These are phyloP conservation scores for Rana temporaria DNA, from an alignment of 2,113 vertebrate species.

Conservation along the genomic window DNA sequence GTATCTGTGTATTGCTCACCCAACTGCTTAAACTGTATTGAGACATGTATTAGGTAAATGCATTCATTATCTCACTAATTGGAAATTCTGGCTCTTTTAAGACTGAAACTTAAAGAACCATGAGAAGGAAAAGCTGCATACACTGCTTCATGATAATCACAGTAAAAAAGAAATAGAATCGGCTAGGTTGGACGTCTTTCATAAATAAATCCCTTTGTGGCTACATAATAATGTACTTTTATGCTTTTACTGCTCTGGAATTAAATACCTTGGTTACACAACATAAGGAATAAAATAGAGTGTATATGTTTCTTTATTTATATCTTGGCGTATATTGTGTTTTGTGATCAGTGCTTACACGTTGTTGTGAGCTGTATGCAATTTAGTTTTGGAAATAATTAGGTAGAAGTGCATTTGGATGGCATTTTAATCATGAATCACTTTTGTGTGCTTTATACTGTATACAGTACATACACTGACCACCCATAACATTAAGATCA, in stretches of 20 bases:
- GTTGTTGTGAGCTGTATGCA: neutral
- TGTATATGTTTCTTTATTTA: neutral
- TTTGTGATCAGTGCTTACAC: neutral
- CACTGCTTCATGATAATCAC: neutral
- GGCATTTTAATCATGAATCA: too few species aligned
- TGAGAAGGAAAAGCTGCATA: neutral
- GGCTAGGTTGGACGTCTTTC: neutral
- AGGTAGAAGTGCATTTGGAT: neutral
- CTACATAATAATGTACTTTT: neutral
- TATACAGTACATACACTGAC: too few species aligned
- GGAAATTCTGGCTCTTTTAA: neutral
- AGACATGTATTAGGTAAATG: neutral
- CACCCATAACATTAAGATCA: too few species aligned
- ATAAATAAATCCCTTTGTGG: constrained; percentile 3
- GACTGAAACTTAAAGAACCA: neutral
- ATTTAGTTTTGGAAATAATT: constrained; percentile 21
- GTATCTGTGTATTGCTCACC: too few species aligned
- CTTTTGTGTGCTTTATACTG: too few species aligned
- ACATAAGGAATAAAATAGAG: constrained; percentile 8
- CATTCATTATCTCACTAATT: constrained; percentile 16
- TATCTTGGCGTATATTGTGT: constrained; percentile 5
- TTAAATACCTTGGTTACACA: constrained; percentile 6
- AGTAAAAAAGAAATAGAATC: neutral
- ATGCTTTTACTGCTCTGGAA: neutral
- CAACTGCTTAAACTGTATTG: neutral